These are phyloP conservation scores for Drosophila yakuba DNA, from an alignment of 1,140 invertebrate genomes.

Conservation along the genomic window DNA sequence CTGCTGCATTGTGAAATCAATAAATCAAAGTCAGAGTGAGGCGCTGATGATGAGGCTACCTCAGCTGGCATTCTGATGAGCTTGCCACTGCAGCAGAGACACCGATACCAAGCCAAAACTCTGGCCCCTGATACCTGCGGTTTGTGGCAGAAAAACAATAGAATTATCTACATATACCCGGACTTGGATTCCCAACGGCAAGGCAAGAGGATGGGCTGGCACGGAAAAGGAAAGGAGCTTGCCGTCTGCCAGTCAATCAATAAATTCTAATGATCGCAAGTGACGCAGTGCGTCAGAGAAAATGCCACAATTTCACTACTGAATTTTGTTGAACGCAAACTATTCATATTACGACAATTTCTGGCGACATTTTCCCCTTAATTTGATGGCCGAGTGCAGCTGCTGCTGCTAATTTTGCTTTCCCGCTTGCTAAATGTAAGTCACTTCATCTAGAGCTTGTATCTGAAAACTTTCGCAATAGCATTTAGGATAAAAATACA, in stretches of 20 bases:
- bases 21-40: constrained; percentile 57
- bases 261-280: constrained; percentile 48
- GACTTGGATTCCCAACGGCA: background rate
- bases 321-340: background rate
- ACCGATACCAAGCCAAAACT: constrained; percentile 30
- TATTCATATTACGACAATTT: constrained; percentile 5
- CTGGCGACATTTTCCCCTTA: constrained; percentile 11
- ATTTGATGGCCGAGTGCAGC: constrained; percentile 33
- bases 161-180: constrained; percentile 33
- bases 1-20: constrained; percentile 61
- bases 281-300: constrained; percentile 44
- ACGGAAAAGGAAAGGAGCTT: constrained; percentile 2
- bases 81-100: constrained; percentile 44
- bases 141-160: constrained; percentile 57
- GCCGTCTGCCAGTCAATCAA: constrained; percentile 44
- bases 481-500: constrained; percentile 60
- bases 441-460: constrained; percentile 75
- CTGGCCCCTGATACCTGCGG: constrained; percentile 39
- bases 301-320: constrained; percentile 8
- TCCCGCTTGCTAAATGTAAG: constrained; percentile 27
- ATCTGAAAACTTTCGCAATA: constrained; percentile 81
- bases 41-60: constrained; percentile 35
- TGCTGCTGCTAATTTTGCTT: constrained; percentile 42
- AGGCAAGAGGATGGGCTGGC: background rate
- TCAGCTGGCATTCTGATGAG: constrained; percentile 47